Percentiles rank a stretch among this genome's conserved stretches.
Conservation (phyloP, 2,113 vertebrate species). For the Blennius ocellaris region DNA sequence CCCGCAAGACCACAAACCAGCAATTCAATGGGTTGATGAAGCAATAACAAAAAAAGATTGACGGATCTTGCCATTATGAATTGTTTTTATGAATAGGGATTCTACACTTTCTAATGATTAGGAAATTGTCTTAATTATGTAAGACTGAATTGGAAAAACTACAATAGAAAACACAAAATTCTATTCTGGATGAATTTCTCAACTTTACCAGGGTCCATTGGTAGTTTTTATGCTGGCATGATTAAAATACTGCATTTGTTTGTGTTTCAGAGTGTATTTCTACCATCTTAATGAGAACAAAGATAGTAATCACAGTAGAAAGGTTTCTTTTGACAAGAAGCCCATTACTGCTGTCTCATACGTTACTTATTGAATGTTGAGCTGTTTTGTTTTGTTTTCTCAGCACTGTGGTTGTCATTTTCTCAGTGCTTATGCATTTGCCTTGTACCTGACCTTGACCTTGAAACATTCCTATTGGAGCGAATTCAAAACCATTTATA, state of each 20-base stretch:
- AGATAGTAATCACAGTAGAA: not conserved
- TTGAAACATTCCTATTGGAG: not conserved
- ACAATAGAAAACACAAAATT: too few species aligned
- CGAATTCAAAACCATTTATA: not conserved
- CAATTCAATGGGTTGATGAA: too few species aligned
- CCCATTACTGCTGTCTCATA: conserved; percentile 1
- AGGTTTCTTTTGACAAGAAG: not conserved
- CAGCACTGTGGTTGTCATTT: conserved; percentile 6
- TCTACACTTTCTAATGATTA: too few species aligned
- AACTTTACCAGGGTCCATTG: too few species aligned
- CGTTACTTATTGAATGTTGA: not conserved
- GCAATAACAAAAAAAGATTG: too few species aligned
- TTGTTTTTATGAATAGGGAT: too few species aligned
- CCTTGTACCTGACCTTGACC: conserved; percentile 12
- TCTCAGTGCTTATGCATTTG: not conserved
- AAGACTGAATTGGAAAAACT: too few species aligned
- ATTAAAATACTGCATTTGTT: not conserved
- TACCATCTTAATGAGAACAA: conserved; percentile 3
- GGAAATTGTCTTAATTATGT: too few species aligned
- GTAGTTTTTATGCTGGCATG: too few species aligned
- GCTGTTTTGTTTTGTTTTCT: not conserved
- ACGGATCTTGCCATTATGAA: too few species aligned
- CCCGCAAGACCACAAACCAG: too few species aligned
- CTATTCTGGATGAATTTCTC: too few species aligned
- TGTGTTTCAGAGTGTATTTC: not conserved